phyloP scores from a whole-genome alignment of 2,797 vertebrate genomes.

The Oryzias sinensis region DNA sequence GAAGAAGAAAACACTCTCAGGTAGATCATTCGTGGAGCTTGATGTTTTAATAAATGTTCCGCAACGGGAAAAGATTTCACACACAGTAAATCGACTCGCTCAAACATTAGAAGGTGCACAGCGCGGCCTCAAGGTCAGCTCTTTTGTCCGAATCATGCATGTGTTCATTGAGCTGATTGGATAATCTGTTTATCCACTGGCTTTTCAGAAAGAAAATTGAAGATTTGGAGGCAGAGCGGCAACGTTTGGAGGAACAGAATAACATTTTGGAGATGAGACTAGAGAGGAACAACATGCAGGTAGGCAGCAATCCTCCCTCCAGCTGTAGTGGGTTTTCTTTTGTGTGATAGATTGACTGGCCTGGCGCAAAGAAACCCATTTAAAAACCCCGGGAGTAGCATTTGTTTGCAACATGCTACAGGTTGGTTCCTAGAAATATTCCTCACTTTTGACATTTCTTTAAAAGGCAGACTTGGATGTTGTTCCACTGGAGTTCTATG shows the following conservation, averaged over 20 bases:
- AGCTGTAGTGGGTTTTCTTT: constrained; percentile 12
- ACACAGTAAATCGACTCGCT: neutral
- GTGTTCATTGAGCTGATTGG: neutral
- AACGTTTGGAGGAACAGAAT: constrained; percentile 86
- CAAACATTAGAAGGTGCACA: too few relatives aligned
- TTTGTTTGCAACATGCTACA: constrained; percentile 26
- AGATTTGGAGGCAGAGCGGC: constrained; percentile 87
- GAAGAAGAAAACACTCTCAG: constrained; percentile 85
- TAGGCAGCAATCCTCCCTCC: constrained; percentile 56
- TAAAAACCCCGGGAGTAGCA: constrained; percentile 58
- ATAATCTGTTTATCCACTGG: constrained; percentile 11
- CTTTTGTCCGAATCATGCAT: neutral
- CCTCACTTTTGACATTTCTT: constrained; percentile 52
- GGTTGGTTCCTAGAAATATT: constrained; percentile 60
- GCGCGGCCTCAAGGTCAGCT: constrained; percentile 4
- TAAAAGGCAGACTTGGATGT: constrained; percentile 62
- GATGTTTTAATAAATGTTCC: neutral
- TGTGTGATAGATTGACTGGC: constrained; percentile 59
- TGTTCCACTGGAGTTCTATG: constrained; percentile 25
- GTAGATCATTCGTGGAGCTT: constrained; percentile 60
- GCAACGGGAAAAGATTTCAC: neutral
- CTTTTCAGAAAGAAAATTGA: constrained; percentile 89
- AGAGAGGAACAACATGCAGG: constrained; percentile 88
- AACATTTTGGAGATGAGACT: constrained; percentile 84
- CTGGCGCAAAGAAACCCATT: constrained; percentile 69